A percentile compares a stretch with the other conserved stretches of the same genome.
These are phyloP conservation scores for Julus scanicus DNA, from an alignment of 2,888 invertebrate species.

Conservation along the genomic window DNA sequence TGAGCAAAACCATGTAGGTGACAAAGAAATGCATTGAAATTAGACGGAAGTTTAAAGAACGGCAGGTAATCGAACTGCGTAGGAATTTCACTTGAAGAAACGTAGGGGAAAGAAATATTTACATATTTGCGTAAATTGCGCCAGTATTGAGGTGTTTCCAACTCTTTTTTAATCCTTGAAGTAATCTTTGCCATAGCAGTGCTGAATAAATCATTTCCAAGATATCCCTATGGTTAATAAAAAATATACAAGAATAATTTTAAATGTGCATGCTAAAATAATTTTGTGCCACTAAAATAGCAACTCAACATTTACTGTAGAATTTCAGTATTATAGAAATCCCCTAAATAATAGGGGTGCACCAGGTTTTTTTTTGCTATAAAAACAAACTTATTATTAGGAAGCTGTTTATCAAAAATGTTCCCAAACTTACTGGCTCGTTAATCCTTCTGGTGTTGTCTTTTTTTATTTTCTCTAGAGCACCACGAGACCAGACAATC, in stretches of 20 bases:
- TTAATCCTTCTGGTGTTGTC: slow-evolving; percentile 46
- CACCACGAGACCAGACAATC: slow-evolving; percentile 50
- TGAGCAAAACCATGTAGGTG: background rate
- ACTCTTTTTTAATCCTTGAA: background rate
- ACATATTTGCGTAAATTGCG: slow-evolving; percentile 47
- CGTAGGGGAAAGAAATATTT: background rate
- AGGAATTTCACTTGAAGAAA: background rate
- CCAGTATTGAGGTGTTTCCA: background rate
- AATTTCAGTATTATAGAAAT: background rate
- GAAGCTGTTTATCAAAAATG: background rate
- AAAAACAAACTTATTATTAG: background rate
- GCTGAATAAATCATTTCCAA: slow-evolving; percentile 44
- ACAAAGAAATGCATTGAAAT: slow-evolving; percentile 15
- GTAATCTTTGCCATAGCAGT: slow-evolving; percentile 8
- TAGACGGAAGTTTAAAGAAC: background rate
- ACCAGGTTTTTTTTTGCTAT: background rate
- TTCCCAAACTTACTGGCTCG: slow-evolving; percentile 19
- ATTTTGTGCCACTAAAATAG: too few relatives aligned
- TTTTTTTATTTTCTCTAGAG: background rate
- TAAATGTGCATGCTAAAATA: background rate
- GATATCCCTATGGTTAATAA: slow-evolving; percentile 13
- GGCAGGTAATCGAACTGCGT: background rate
- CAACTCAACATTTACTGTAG: background rate
- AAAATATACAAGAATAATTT: background rate
- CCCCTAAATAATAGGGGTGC: too few relatives aligned